Evolutionary conservation across 2,797 vertebrate genomes (phyloP), one percentile per base, ranked within the genome.

Genomic region (Catostomus latipinnis): DNA sequence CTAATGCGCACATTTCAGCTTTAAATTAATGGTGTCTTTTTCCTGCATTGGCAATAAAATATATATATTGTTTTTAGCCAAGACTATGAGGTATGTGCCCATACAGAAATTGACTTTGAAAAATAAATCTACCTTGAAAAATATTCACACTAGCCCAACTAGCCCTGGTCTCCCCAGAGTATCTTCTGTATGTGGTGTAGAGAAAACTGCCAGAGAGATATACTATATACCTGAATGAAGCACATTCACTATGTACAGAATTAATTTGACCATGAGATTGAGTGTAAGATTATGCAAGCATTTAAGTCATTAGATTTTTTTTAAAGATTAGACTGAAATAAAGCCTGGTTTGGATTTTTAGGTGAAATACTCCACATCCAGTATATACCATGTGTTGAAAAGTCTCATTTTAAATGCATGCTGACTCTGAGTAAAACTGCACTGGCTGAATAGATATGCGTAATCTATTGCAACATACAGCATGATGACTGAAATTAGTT

Each of bases 301-400:
- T 69, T 69, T 43, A 70, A 43, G 18, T 52, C 43, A 54, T 8
- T 45, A 6, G 14, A 13, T 45, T 71, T 2, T 2, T 71, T 71
- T 57, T 16, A 57, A 6, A 71, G 34, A 46, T 46, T 56, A 71
- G 68, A 11, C 52, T 71, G 34, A 45, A 56, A 45, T 5, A 56
- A 71, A 71, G 2, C 52, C 10, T 65, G 56, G 16, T 79, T 67
- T 50, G 53, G 9, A 66, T 46, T 12, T 67, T 49, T 54, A 52
- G 71, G 46, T 49, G 16, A 74, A 74, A 70, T 70, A 14, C 65
- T 62, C 66, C 52, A 61, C 49, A 63, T 69, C 18, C 43, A 68
- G 48, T 46, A 50, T 71, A 74, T 81, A 74, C 71, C 71, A 56
- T 7, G 52, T 16, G 45, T 56, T 48, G 56, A 70, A 71, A 63